Base-by-base conservation (phyloP, 2,797 vertebrate species). In the Propithecus deckenii region DNA sequence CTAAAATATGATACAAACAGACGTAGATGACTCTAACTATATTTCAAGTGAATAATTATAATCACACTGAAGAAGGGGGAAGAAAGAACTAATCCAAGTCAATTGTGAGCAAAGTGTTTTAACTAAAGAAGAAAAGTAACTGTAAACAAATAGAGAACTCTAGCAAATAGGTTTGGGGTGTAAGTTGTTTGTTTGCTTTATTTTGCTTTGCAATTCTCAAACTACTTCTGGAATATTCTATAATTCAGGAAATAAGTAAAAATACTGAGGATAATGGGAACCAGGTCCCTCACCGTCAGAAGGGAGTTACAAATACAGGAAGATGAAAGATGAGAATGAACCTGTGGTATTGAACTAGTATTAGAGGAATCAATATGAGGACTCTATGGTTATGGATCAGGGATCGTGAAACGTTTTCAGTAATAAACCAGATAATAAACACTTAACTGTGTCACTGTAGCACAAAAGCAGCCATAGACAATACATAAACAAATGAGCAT, bases 201-300 rank as follows among this genome's bases (percentile, higher is more conserved):
- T 43, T 94, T 93, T 89, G 18, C 12, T 79, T 67, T 81, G 23
- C 32, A 74, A n/a, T 76, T 93, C 74, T 78, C 74, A 91, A 57
- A 43, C 35, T 71, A 78, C 48, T 91, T 89, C 86, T 52, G 32
- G 13, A 13, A 1, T 63, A 20, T 65, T 91, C 61, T 88, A 0
- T 84, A 95, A 38, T 69, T 88, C n/a, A 79, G 59, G 80, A 97
- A 93, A 72, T 38, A 83, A 71, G 18, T 63, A 75, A 93, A 67
- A 88, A 17, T 38, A 11, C 59, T 91, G 67, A 86, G n/a, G 25
- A 30, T 86, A 83, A 80, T n/a, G 18, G 23, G 61, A 86, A 23
- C 41, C 71, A 74, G 41, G 3, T 69, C 35, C 41, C 57, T 85
- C 20, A 35, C 57, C 52, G 13, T 89, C 30, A 25, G 63, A 72